phyloP scores from a whole-genome alignment of 2,888 invertebrate species.

The Tiphia femorata region DNA sequence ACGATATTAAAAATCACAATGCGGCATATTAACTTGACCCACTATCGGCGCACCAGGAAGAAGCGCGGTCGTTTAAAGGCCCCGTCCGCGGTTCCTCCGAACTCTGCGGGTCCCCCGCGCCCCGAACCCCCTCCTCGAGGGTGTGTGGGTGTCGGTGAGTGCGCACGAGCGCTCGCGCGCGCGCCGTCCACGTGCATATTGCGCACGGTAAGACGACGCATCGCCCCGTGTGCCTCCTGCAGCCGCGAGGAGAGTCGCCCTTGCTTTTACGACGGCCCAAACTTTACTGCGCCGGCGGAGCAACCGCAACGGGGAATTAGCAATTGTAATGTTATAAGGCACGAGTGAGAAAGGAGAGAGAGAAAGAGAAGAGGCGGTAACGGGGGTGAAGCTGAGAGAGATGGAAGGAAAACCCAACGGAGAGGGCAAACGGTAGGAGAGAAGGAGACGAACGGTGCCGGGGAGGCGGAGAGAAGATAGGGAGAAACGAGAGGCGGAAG shows the following conservation, averaged over 20 bases:
- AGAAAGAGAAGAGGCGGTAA: conserved; percentile 22
- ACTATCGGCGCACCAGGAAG: conserved; percentile 55
- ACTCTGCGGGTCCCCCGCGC: conserved; percentile 26
- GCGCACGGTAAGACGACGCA: no score
- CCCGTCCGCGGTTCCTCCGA: conserved; percentile 35
- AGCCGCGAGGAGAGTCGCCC: conserved; percentile 49
- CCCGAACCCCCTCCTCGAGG: conserved; percentile 31
- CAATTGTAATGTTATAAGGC: conserved; percentile 67
- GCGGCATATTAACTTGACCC: conserved; percentile 62
- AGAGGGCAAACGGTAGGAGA: conserved; percentile 13
- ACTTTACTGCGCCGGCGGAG: conserved; percentile 57
- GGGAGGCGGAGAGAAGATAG: conserved; percentile 19
- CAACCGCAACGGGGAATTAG: conserved; percentile 63
- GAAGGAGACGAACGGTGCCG: not conserved
- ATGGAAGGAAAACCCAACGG: conserved; percentile 8
- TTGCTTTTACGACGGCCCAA: conserved; percentile 63
- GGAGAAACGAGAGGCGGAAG: conserved; percentile 18
- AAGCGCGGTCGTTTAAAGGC: conserved; percentile 41
- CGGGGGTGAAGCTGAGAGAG: conserved; percentile 6
- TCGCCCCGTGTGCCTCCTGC: conserved; percentile 33
- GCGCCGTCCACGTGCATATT: conserved; percentile 23
- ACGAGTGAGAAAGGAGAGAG: conserved; percentile 38
- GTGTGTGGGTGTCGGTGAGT: conserved; percentile 19
- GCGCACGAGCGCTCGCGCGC: conserved; percentile 15
- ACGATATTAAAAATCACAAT: conserved; percentile 62